Conservation (phyloP, 2,113 vertebrate species). For the Hyla sarda region DNA sequence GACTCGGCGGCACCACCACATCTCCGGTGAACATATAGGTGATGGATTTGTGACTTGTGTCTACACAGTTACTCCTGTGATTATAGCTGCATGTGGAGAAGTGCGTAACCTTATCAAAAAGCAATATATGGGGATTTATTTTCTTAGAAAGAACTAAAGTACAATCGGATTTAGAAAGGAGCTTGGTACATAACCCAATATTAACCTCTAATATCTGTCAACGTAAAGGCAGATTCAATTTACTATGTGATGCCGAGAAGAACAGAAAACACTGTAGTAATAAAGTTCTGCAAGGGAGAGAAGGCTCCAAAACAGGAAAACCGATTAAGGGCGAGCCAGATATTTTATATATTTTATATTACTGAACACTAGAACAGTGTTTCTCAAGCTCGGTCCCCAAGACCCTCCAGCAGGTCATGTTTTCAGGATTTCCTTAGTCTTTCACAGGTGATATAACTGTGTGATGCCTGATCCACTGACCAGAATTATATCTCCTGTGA, state of each 20-base stretch:
- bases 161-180: constrained; percentile 27
- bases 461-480: too few species aligned
- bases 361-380: too few species aligned
- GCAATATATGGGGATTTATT: constrained; percentile 39
- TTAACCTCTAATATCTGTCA: constrained; percentile 41
- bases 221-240: constrained; percentile 10
- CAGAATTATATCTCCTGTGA: too few species aligned
- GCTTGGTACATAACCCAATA: constrained; percentile 5
- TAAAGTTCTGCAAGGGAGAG: neutral
- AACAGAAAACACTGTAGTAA: constrained; percentile 7
- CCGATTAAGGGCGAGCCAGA: neutral
- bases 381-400: too few species aligned
- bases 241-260: constrained; percentile 1
- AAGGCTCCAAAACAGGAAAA: neutral
- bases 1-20: neutral
- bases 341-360: neutral
- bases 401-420: too few species aligned
- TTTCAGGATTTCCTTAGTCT: too few species aligned
- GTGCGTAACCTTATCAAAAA: constrained; percentile 41
- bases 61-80: neutral
- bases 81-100: neutral
- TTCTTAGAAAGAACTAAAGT: constrained; percentile 19
- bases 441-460: too few species aligned
- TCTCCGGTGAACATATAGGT: neutral
- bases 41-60: neutral